Evolutionary conservation across 2,888 invertebrate species (phyloP), one percentile per base, ranked within the genome.

Genomic region (Lottia gigantea): DNA sequence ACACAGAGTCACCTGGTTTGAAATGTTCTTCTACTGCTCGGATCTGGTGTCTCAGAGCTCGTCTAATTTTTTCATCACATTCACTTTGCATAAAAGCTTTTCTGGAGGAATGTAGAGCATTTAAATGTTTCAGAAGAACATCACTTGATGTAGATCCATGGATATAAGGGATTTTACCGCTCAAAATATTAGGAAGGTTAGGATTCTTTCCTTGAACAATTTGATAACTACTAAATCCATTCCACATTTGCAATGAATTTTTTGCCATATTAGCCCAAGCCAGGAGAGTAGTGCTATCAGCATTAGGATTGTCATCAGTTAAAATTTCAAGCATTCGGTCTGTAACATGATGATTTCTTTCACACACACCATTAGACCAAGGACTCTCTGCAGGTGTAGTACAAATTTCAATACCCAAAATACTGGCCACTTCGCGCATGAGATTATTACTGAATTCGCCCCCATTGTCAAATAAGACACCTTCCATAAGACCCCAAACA

Each of bases 401-500:
- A 67, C 63, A 72, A 25, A 72, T 49, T 40, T 40, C 26, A 25
- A 74, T 64, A 65, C 70, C 68, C 11, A 72, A 64, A 8, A 72
- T 68, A 26, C 65, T 65, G 16, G 74, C 68, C 12, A 74, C 63
- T 47, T 74, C 71, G 11, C 67, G 25, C 55, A 67, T 72, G 55
- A 72, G 70, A 26, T 73, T 72, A 25, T 67, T 64, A 62, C 49
- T 64, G 49, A 76, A 72, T 49, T 72, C 73, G 19, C 74, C 64
- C 25, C 73, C 73, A 65, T 73, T 71, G 62, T 73, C 75, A 26
- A 62, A 23, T 45, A 70, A 62, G 2, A 75, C n/a, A 2, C 46
- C 61, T 26, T 64, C 66, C 73, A 73, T 71, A 11, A 73, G 11
- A 40, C 40, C 40, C 40, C 40, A 40, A 8, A 40, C 40, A 31